Evolutionary conservation across 2,797 vertebrate genomes (phyloP).

Genomic region (Sphaeramia orbicularis): DNA sequence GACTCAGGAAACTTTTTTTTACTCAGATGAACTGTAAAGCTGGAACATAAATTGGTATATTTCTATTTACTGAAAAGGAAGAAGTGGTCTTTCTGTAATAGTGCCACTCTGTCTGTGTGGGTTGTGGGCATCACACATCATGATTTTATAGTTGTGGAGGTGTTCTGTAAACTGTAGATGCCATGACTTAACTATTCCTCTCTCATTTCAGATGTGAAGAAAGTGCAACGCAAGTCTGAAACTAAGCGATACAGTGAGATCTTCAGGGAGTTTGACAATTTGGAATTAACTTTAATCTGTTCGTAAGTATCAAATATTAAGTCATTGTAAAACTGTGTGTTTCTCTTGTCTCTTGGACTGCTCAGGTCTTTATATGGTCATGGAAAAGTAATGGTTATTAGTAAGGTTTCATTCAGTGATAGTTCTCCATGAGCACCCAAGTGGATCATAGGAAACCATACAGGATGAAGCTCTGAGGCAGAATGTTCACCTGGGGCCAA

Average conservation of each 20-base stretch:
- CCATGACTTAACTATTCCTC: constrained; percentile 16
- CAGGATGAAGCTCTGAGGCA: not conserved
- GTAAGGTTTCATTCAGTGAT: constrained; percentile 16
- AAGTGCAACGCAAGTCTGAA: constrained; percentile 59
- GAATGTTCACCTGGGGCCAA: constrained; percentile 1
- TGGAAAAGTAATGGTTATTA: constrained; percentile 1
- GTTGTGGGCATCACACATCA: not conserved
- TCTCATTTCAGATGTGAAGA: constrained; percentile 75
- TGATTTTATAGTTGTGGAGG: not conserved
- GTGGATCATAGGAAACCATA: not conserved
- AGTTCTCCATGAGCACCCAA: not conserved
- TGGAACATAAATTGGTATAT: not conserved
- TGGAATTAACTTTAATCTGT: constrained; percentile 88
- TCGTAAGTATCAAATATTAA: constrained; percentile 81
- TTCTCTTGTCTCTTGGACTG: not conserved
- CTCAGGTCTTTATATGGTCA: constrained; percentile 1
- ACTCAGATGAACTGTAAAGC: not conserved
- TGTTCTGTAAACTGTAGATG: not conserved
- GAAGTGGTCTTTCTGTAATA: not conserved
- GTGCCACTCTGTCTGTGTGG: not conserved
- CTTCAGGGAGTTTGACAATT: constrained; percentile 91
- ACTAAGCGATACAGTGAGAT: constrained; percentile 94
- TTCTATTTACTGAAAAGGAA: not conserved
- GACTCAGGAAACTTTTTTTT: not conserved
- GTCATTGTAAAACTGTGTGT: not conserved